Evolutionary conservation across 1,140 invertebrate genomes (phyloP).

Genomic region (Dendroctonus valens): DNA sequence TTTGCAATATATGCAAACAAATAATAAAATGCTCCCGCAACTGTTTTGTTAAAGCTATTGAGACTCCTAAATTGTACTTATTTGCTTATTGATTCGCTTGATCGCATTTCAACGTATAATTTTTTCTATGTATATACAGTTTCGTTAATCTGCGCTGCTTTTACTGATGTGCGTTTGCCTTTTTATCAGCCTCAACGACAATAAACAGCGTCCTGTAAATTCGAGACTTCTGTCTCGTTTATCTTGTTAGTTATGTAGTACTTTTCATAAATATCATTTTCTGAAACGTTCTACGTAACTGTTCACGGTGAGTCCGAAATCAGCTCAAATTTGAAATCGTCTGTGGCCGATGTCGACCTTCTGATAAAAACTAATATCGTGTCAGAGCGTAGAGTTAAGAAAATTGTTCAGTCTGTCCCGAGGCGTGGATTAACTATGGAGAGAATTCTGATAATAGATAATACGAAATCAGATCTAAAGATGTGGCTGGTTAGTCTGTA

Average conservation of each 20-base stretch:
- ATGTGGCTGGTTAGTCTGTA: constrained; percentile 47
- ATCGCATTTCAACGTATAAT: constrained; percentile 38
- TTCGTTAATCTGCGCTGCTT: constrained; percentile 42
- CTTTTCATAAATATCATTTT: too few species aligned
- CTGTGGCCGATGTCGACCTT: too few species aligned
- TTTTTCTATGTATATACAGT: constrained; percentile 44
- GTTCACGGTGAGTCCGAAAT: too few species aligned
- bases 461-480: constrained; percentile 6
- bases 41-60: constrained; percentile 38
- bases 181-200: constrained; percentile 1
- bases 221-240: too few species aligned
- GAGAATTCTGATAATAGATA: too few species aligned
- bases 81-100: constrained; percentile 42
- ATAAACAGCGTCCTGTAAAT: too few species aligned
- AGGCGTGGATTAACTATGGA: neutral
- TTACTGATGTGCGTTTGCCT: constrained; percentile 41
- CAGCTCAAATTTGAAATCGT: too few species aligned
- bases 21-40: constrained; percentile 24
- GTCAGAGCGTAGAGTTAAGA: too few species aligned
- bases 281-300: too few species aligned
- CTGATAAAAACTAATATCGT: too few species aligned
- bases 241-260: too few species aligned
- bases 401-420: neutral
- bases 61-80: constrained; percentile 45
- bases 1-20: constrained; percentile 8